Conservation (phyloP, 2,113 vertebrate species). For the Megaceryle torquata region DNA sequence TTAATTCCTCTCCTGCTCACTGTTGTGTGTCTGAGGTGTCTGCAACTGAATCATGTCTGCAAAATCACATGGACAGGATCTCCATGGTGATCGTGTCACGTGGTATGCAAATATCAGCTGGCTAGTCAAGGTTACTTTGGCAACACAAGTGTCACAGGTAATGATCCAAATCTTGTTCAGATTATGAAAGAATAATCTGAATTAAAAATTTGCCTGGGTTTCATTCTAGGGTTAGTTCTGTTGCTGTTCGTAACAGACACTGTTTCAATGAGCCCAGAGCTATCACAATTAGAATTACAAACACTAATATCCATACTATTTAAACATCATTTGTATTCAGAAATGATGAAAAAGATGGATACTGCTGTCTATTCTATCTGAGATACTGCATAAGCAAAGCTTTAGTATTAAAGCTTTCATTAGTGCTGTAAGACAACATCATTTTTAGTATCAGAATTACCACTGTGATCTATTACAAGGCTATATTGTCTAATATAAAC, state of each 20-base stretch:
- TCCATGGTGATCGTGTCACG: conserved; percentile 32
- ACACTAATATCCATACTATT: background rate
- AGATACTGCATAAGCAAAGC: background rate
- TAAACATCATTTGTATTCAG: background rate
- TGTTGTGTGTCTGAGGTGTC: background rate
- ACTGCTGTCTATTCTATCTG: background rate
- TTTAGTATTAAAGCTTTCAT: background rate
- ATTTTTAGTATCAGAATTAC: background rate
- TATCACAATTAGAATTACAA: background rate
- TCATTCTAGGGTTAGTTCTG: background rate
- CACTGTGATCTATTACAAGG: background rate
- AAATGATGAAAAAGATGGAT: conserved; percentile 21
- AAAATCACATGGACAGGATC: conserved; percentile 28
- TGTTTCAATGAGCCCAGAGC: background rate
- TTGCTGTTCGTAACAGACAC: background rate
- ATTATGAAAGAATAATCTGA: conserved; percentile 8
- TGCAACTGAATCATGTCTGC: conserved; percentile 30
- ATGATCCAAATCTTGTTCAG: conserved; percentile 7
- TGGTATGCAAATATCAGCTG: background rate
- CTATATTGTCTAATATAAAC: background rate
- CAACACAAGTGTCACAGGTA: conserved; percentile 25
- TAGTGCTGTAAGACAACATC: background rate
- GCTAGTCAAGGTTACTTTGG: conserved; percentile 40
- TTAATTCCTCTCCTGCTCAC: conserved; percentile 13
- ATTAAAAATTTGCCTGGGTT: background rate